Evolutionary conservation across 1,140 invertebrate genomes (phyloP).

Genomic region (Drosophila nannoptera): DNA sequence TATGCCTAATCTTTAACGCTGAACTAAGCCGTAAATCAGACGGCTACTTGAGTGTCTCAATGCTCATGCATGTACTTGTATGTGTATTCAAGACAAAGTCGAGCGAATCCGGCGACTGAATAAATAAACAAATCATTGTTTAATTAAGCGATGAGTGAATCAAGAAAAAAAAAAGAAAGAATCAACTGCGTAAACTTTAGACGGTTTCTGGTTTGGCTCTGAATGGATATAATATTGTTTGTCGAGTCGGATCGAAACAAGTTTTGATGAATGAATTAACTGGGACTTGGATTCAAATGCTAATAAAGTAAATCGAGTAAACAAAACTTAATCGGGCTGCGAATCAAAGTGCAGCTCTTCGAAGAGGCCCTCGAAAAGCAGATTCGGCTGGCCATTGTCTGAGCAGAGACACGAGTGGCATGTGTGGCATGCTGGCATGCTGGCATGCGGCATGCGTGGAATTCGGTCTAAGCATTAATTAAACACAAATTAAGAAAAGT

Average conservation of each 20-base stretch:
- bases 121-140: slow-evolving; percentile 12
- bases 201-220: background rate
- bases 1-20: slow-evolving; percentile 1
- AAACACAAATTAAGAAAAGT: slow-evolving; percentile 65
- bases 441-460: slow-evolving; percentile 19
- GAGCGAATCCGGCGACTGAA: slow-evolving; percentile 4
- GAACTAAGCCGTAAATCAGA: slow-evolving; percentile 4
- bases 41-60: background rate
- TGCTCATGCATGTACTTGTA: background rate
- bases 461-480: slow-evolving; percentile 55
- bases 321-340: background rate
- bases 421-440: too few relatives aligned
- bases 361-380: background rate
- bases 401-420: background rate
- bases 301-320: background rate
- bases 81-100: background rate
- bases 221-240: background rate
- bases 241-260: slow-evolving; percentile 1
- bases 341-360: background rate
- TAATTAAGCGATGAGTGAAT: slow-evolving; percentile 16
- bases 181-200: slow-evolving; percentile 10
- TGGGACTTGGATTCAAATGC: slow-evolving; percentile 3
- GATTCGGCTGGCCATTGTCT: slow-evolving; percentile 1
- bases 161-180: background rate
- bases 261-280: slow-evolving; percentile 14